Base-by-base conservation (phyloP, 2,888 invertebrate genomes). In the Germaria angustata region DNA sequence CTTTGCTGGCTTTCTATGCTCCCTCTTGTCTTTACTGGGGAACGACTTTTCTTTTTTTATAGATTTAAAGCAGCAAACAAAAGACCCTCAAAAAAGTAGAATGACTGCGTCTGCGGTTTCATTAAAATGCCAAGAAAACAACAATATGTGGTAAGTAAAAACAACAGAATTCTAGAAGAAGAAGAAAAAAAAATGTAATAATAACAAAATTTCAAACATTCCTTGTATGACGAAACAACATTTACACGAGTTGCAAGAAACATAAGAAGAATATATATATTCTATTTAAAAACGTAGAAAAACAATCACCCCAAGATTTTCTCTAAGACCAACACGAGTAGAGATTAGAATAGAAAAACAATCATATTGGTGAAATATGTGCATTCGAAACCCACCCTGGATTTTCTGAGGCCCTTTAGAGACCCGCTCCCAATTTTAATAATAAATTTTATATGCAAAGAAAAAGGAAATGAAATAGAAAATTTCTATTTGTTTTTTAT, bases 61-160 rank as follows among this genome's bases (percentile, higher is more conserved):
- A 36, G 65, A 36, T 39, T 75, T 75, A 65, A 55, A 75, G 49
- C 13, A 17, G 13, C 53, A 61, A 44, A 24, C 2, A 55, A 55
- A 71, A 61, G 44, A 51, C 20, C 11, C 61, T n/a, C 49, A 32
- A 11, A 66, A 66, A 65, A 32, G 17, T 20, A 59, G 53, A 65
- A 81, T 75, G 75, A 71, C 76, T 81, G 81, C 72, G 81, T 76
- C 84, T 81, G 84, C 81, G 84, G 84, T 84, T 84, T 84, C 84
- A 84, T 84, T 84, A 84, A 81, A 84, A 80, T 76, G 79, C 84
- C 81, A 79, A 81, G 79, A 76, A 81, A 82, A 75, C 79, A 80
- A 71, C 75, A 81, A 77, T 81, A 80, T 71, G 75, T 75, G 80
- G 81, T 73, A 63, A 55, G 55, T 46, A 53, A 80, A 75, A 69